phyloP scores from a whole-genome alignment of 2,113 vertebrate species.

The Eolophus roseicapilla region DNA sequence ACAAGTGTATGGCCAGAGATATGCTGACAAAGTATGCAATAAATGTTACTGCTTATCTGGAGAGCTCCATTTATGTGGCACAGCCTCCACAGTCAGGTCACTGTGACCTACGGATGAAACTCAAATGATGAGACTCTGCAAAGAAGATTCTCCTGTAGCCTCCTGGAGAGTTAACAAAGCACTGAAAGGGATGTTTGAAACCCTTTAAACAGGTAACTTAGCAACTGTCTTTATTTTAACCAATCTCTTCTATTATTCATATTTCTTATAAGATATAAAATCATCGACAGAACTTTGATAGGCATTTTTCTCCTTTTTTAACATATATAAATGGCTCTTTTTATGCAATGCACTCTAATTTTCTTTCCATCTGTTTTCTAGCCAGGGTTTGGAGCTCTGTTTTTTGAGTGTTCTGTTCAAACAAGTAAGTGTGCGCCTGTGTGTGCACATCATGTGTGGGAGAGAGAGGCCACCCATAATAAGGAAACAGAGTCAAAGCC shows the following conservation, averaged over 20 bases:
- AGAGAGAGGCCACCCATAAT: not conserved
- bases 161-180: not conserved
- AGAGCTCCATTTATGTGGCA: slow-evolving; percentile 32
- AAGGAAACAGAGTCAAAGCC: not conserved
- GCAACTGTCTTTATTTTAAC: not conserved
- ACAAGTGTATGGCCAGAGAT: not conserved
- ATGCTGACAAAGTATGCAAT: slow-evolving; percentile 33
- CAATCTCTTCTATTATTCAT: not conserved
- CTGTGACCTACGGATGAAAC: not conserved
- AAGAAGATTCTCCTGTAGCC: not conserved
- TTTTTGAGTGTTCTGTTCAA: not conserved
- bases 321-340: not conserved
- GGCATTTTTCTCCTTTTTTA: not conserved
- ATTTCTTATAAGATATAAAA: not conserved
- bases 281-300: not conserved
- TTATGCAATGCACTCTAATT: not conserved
- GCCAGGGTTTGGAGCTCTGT: not conserved
- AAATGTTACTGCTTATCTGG: slow-evolving; percentile 52
- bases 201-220: not conserved
- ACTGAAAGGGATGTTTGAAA: not conserved
- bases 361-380: not conserved
- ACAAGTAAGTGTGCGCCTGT: not conserved
- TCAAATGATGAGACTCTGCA: not conserved
- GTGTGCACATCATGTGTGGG: not conserved
- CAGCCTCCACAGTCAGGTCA: slow-evolving; percentile 22